Percentiles rank a stretch among this genome's conserved stretches.
These are phyloP conservation scores for roundworm (Caenorhabditis elegans) DNA, from an alignment of 1,140 invertebrate genomes.

Conservation along the genomic window WBcel235 BX284606.5:3312001-3312500, in stretches of 20 bases:
- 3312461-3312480: not conserved
- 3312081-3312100: not conserved
- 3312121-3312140: not conserved
- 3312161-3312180: slow-evolving; percentile 1
- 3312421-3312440: not conserved
- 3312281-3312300: too few relatives aligned
- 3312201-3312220: not conserved
- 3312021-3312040: slow-evolving; percentile 5
- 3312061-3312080: not conserved
- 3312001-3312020: not conserved
- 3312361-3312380: slow-evolving; percentile 15
- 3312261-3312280: slow-evolving; percentile 20
- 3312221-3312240: slow-evolving; percentile 19
- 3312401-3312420: not conserved
- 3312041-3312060: slow-evolving; percentile 18
- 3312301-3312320: not conserved
- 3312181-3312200: not conserved
- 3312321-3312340: not conserved
- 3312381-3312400: not conserved
- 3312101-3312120: not conserved
- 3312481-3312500: not conserved
- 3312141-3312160: not conserved
- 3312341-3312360: slow-evolving; percentile 13
- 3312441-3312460: not conserved
- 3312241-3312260: slow-evolving; percentile 1